Evolutionary conservation across 2,888 invertebrate genomes (phyloP).

Genomic region (Cylindroiulus punctatus): DNA sequence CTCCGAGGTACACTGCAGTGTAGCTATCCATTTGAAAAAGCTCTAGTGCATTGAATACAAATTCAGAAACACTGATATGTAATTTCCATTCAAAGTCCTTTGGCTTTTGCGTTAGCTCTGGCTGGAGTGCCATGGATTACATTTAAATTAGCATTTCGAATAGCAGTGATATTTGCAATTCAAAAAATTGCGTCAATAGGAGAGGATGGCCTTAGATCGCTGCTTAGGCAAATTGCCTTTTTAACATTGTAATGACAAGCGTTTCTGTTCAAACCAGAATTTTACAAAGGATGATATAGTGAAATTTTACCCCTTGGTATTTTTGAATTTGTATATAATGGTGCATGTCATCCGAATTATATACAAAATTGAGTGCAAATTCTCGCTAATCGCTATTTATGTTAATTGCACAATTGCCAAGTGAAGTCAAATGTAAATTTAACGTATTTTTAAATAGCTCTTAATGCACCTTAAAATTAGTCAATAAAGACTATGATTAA

Average conservation of each 20-base stretch:
- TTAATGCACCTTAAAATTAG: too few species aligned
- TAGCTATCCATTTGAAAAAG: not conserved
- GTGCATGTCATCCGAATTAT: too few species aligned
- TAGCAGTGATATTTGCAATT: not conserved
- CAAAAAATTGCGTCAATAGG: slow-evolving; percentile 21
- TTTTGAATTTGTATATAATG: too few species aligned
- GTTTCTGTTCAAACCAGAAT: not conserved
- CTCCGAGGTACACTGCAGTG: not conserved
- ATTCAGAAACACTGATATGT: not conserved
- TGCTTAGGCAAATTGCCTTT: not conserved
- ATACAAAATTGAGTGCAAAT: too few species aligned
- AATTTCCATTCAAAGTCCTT: slow-evolving; percentile 17
- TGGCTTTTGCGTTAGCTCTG: not conserved
- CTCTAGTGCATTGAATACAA: slow-evolving; percentile 5
- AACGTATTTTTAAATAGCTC: too few species aligned
- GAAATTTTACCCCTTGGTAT: too few species aligned
- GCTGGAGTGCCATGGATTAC: not conserved
- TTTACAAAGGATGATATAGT: not conserved
- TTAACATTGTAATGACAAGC: not conserved
- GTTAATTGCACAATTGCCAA: too few species aligned
- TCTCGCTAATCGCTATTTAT: too few species aligned
- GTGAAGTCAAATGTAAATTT: too few species aligned
- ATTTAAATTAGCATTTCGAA: slow-evolving; percentile 28
- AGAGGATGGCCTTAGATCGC: not conserved
- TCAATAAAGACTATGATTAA: too few species aligned